Conservation (phyloP, 1,140 invertebrate genomes). For the Harpegnathos saltator region DNA sequence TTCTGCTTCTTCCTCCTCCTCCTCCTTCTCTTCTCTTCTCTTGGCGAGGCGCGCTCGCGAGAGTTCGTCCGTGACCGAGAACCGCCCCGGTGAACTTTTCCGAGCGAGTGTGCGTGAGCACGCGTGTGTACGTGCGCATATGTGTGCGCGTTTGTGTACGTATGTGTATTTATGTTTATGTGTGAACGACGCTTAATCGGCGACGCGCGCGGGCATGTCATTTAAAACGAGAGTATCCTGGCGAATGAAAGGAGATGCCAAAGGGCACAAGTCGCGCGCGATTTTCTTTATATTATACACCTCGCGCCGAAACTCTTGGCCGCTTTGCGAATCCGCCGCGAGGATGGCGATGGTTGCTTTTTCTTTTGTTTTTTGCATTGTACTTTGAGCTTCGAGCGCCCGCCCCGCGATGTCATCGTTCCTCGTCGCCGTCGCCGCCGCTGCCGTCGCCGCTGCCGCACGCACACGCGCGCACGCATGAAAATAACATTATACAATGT, state of each 20-base stretch:
- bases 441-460: too few species aligned
- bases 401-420: conserved; percentile 51
- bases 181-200: conserved; percentile 19
- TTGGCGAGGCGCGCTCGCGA: too few species aligned
- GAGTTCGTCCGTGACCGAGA: neutral
- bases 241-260: conserved; percentile 29
- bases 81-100: neutral
- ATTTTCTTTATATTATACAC: conserved; percentile 4
- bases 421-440: too few species aligned
- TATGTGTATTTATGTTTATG: neutral
- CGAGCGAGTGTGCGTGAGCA: too few species aligned
- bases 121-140: too few species aligned
- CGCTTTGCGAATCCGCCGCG: neutral
- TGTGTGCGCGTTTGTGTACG: too few species aligned
- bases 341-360: too few species aligned
- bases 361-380: neutral
- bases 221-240: conserved; percentile 21
- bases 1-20: too few species aligned
- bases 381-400: conserved; percentile 70
- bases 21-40: too few species aligned
- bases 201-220: neutral
- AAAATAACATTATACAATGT: conserved; percentile 36
- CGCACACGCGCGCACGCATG: neutral
- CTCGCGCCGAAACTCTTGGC: conserved; percentile 6
- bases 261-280: neutral